Base-by-base conservation (phyloP, 2,888 invertebrate species). In the Syrista parreyssii region DNA sequence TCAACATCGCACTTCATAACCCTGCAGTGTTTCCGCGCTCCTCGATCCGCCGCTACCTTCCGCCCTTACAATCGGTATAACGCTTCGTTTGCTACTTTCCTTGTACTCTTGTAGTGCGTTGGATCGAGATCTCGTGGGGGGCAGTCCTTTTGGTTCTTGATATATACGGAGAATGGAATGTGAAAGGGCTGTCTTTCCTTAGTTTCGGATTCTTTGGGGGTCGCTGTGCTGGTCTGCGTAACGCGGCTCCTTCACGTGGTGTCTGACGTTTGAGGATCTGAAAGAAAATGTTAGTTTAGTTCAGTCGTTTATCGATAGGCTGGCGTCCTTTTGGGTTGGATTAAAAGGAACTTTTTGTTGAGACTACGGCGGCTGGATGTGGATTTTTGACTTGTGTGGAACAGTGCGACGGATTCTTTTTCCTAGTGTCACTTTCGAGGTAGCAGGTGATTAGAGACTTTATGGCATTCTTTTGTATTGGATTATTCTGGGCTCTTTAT, bases 1-100 rank as follows among this genome's bases (percentile, higher is more conserved):
- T 87, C 88, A 86, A 87, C 89, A 88, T 89, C 88, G 89, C 88
- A 88, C 88, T 88, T 89, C 88, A 88, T 89, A 89, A 86, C 85
- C 86, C 87, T 83, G 86, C 88, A 84, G 87, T 89, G 85, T 88
- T 89, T 88, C 88, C 82, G 85, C 84, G 88, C 86, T 85, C 85
- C 87, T 86, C 87, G 86, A 85, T 86, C 87, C 84, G 88, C 55
- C 23, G 55, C 87, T 87, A 85, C 85, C 85, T 84, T 71, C 71
- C 71, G 31, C 33, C 71, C 32, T 32, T 71, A 31, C 3, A 9
- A 34, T 23, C 71, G 71, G 55, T 23, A 9, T 23, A 23, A 55
- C 55, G 9, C 23, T 55, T 23, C 9, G 55, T 9, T 69, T 31
- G 31, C 0, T 71, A 71, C 74, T 35, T n/a, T 11, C 34, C 12